Percentiles rank a stretch among this genome's conserved stretches.
Evolutionary conservation across 2,888 invertebrate genomes (phyloP).

Genomic region (Lamellibrachia satsuma): DNA sequence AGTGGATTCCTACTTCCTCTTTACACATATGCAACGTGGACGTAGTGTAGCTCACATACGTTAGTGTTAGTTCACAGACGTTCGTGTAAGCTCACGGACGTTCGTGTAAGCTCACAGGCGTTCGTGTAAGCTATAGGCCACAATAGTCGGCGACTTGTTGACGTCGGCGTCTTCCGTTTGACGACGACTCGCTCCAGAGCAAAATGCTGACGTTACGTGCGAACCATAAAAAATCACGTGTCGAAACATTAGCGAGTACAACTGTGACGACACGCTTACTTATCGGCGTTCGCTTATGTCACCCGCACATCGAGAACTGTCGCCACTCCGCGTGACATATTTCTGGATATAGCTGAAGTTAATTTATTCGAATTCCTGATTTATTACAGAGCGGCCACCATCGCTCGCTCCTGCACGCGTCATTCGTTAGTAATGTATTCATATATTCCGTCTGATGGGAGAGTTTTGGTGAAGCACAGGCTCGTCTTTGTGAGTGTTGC

Average conservation of each 20-base stretch:
- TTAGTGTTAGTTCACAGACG: no score
- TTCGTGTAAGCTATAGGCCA: neutral
- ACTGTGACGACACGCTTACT: neutral
- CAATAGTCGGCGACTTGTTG: neutral
- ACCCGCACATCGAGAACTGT: neutral
- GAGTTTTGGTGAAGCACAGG: neutral
- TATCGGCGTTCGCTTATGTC: neutral
- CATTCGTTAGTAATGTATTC: slow-evolving; percentile 2
- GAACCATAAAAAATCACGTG: neutral
- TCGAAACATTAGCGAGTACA: neutral
- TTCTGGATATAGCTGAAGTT: neutral
- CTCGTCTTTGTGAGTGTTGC: neutral
- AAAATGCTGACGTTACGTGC: neutral
- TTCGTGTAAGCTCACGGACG: no score
- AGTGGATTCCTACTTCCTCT: neutral
- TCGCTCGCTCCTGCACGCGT: neutral
- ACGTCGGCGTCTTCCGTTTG: neutral
- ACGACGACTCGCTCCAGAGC: neutral
- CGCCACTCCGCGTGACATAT: neutral
- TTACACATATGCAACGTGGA: no score
- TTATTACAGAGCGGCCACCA: neutral
- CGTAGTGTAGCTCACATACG: no score
- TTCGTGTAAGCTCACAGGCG: no score
- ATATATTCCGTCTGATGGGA: neutral
- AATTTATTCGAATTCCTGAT: neutral